phyloP scores from a whole-genome alignment of 2,888 invertebrate genomes.

The Acanthococcus lagerstroemiae region DNA sequence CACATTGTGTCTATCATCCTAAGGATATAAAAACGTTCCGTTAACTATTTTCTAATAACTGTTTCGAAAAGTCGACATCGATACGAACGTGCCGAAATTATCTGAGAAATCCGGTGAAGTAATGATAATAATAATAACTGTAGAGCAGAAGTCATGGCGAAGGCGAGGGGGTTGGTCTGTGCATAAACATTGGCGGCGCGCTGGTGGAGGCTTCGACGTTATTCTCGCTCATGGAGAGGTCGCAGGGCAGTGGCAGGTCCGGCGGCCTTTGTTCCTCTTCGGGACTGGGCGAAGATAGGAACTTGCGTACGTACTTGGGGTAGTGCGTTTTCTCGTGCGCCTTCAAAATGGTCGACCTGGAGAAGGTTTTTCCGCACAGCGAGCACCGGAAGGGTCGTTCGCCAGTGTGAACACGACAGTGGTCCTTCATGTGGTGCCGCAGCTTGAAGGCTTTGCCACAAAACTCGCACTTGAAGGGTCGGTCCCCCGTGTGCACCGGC shows the following conservation, averaged over 20 bases:
- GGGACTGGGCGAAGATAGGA: conserved; percentile 63
- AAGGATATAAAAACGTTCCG: too few relatives aligned
- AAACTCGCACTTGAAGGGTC: conserved; percentile 87
- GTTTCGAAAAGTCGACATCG: too few relatives aligned
- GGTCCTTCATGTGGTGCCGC: conserved; percentile 89
- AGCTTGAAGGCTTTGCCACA: conserved; percentile 88
- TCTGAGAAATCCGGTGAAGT: conserved; percentile 16
- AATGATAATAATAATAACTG: conserved; percentile 22
- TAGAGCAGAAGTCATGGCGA: conserved; percentile 31
- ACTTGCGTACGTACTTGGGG: conserved; percentile 82
- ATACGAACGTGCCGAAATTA: too few relatives aligned
- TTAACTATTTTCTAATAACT: too few relatives aligned
- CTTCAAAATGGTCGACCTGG: conserved; percentile 79
- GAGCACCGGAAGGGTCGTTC: conserved; percentile 82
- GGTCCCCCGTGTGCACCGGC: conserved; percentile 79
- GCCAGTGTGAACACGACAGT: conserved; percentile 84
- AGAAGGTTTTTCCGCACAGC: conserved; percentile 82
- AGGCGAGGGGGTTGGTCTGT: conserved; percentile 30
- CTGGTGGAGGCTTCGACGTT: conserved; percentile 27
- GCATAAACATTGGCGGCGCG: conserved; percentile 27
- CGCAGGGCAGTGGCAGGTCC: conserved; percentile 29
- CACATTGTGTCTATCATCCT: too few relatives aligned
- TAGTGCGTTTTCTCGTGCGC: conserved; percentile 89
- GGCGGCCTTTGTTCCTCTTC: conserved; percentile 36
- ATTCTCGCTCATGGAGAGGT: conserved; percentile 21